phyloP scores from a whole-genome alignment of 2,888 invertebrate genomes.

The Papilio demoleus region DNA sequence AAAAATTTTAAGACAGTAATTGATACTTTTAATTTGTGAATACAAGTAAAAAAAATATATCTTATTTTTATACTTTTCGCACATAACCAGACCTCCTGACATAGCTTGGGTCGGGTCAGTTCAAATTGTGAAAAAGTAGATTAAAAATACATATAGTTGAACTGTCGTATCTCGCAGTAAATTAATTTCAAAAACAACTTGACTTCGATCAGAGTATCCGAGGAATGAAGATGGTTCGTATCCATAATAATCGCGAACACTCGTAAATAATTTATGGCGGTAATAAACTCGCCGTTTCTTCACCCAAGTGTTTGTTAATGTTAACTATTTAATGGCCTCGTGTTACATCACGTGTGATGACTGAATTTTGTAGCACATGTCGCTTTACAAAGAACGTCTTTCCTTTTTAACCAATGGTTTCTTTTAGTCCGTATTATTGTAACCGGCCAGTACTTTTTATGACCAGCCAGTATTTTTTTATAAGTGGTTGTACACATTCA shows the following conservation, averaged over 20 bases:
- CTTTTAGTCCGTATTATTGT: background rate
- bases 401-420: slow-evolving; percentile 10
- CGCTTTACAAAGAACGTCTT: slow-evolving; percentile 1
- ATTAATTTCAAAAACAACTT: slow-evolving; percentile 8
- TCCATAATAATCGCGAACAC: slow-evolving; percentile 52
- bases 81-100: background rate
- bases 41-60: background rate
- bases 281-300: slow-evolving; percentile 55
- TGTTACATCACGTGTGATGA: slow-evolving; percentile 45
- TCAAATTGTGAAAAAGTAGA: background rate
- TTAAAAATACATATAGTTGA: background rate
- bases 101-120: background rate
- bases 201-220: slow-evolving; percentile 15
- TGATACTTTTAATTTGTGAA: too few relatives aligned
- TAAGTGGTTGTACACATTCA: too few relatives aligned
- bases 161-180: too few relatives aligned
- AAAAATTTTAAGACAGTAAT: too few relatives aligned
- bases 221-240: slow-evolving; percentile 52
- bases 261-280: slow-evolving; percentile 63
- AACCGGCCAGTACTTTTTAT: slow-evolving; percentile 1
- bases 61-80: background rate
- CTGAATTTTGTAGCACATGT: slow-evolving; percentile 30
- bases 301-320: slow-evolving; percentile 54
- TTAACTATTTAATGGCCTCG: slow-evolving; percentile 53
- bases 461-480: slow-evolving; percentile 11